These are phyloP conservation scores for Apteryx mantelli DNA, from an alignment of 2,113 vertebrate species.

Conservation along the genomic window DNA sequence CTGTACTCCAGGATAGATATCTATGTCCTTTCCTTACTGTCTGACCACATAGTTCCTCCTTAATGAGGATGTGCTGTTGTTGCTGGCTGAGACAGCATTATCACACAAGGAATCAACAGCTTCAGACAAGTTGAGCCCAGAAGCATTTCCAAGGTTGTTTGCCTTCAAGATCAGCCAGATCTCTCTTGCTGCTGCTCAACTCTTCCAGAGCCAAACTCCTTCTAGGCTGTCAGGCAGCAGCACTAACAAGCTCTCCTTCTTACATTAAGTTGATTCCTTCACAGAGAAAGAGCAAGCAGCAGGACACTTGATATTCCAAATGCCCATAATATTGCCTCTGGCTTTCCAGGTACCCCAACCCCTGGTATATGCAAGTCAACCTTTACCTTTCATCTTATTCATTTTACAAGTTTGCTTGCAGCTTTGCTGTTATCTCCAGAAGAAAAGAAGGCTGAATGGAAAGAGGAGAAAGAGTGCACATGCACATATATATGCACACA, in stretches of 20 bases:
- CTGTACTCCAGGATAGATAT: background rate
- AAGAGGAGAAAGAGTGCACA: background rate
- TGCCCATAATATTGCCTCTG: background rate
- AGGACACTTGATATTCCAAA: background rate
- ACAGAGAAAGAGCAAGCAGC: background rate
- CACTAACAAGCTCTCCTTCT: background rate
- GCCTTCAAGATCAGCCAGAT: background rate
- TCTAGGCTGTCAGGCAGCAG: background rate
- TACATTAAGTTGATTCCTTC: background rate
- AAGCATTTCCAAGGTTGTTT: background rate
- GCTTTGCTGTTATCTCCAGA: background rate
- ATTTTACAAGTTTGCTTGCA: background rate
- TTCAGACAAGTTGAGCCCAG: background rate
- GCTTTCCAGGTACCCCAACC: background rate
- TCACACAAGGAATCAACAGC: background rate
- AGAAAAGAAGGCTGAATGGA: background rate
- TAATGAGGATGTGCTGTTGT: fast-evolving
- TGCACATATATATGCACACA: no score
- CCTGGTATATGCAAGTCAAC: background rate
- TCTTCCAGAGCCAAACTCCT: background rate
- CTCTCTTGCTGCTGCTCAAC: background rate
- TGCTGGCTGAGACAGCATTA: background rate
- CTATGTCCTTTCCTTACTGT: background rate
- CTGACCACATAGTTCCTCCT: background rate
- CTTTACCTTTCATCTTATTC: background rate